Percentiles rank a stretch among this genome's conserved stretches.
Evolutionary conservation across 53 echinoderm and acorn worm species (phyloP).

Genomic region (Pentamera pediparva): DNA sequence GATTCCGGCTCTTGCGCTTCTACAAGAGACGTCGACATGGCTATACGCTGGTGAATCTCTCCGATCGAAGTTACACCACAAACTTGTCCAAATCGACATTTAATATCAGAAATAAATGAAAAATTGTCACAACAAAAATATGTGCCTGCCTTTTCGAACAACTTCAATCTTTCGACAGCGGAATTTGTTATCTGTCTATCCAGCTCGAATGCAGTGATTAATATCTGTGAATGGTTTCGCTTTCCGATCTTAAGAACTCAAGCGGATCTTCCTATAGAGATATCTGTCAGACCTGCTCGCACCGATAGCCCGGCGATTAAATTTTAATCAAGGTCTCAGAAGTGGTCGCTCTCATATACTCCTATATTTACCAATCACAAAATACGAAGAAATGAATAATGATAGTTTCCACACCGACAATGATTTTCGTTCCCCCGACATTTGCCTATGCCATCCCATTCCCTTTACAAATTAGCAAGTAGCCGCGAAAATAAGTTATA

Average conservation of each 20-base stretch:
- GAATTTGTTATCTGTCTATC: too few relatives aligned
- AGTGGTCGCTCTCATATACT: not conserved
- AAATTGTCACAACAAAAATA: not conserved
- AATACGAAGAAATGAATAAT: too few relatives aligned
- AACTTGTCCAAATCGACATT: too few relatives aligned
- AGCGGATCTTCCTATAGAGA: too few relatives aligned
- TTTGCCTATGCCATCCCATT: not conserved
- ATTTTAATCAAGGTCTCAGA: not conserved
- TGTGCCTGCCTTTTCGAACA: too few relatives aligned
- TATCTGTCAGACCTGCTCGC: too few relatives aligned
- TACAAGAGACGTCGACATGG: not conserved
- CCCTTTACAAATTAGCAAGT: not conserved
- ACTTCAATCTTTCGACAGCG: too few relatives aligned
- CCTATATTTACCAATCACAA: too few relatives aligned
- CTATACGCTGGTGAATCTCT: too few relatives aligned
- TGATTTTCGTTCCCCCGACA: not conserved
- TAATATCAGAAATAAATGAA: not conserved
- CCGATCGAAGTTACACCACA: too few relatives aligned
- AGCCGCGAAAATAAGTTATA: constrained; percentile 22
- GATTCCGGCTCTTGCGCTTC: not conserved
- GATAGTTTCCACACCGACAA: not conserved
- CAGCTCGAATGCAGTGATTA: not conserved
- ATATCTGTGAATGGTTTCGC: not conserved
- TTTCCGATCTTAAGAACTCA: not conserved
- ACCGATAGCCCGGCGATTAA: not conserved